phyloP scores from a whole-genome alignment of 37 sponge, comb jelly and placozoan genomes.

The Dysidea cf. avara region DNA sequence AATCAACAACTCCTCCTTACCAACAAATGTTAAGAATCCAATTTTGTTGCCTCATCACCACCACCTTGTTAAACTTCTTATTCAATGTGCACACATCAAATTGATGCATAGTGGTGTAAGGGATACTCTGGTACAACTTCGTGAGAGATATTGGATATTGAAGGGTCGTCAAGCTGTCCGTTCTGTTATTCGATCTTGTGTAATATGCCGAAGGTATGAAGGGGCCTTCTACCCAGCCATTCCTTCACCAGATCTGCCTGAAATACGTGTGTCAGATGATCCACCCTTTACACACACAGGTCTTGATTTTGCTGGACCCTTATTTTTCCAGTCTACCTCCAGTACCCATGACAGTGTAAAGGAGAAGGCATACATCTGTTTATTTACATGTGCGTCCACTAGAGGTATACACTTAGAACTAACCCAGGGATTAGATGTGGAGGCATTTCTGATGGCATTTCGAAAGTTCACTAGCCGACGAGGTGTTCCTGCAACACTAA shows the following conservation, averaged over 20 bases:
- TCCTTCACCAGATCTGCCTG: background rate
- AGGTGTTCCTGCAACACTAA: too few relatives aligned
- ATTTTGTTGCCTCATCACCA: conserved; percentile 3
- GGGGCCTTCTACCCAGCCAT: background rate
- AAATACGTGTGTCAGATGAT: background rate
- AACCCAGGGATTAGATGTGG: too few relatives aligned
- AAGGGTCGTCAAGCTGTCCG: conserved; percentile 3
- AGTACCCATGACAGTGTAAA: too few relatives aligned
- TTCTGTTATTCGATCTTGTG: background rate
- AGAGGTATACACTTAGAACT: too few relatives aligned
- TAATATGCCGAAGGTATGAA: conserved; percentile 1
- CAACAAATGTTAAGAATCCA: background rate
- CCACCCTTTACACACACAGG: conserved; percentile 15
- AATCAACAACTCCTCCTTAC: background rate
- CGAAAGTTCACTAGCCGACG: too few relatives aligned
- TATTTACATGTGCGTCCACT: too few relatives aligned
- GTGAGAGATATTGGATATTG: conserved; percentile 12
- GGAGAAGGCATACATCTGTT: too few relatives aligned
- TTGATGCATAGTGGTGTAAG: conserved; percentile 31
- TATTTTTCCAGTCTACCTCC: too few relatives aligned
- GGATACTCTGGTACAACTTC: conserved; percentile 16
- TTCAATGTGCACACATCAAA: background rate
- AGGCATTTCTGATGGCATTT: too few relatives aligned
- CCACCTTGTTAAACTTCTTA: conserved; percentile 4
- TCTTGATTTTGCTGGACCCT: conserved; percentile 12